Evolutionary conservation across 2,113 vertebrate genomes (phyloP), one percentile per base, ranked within the genome.

Genomic region (Neomonachus schauinslandi): DNA sequence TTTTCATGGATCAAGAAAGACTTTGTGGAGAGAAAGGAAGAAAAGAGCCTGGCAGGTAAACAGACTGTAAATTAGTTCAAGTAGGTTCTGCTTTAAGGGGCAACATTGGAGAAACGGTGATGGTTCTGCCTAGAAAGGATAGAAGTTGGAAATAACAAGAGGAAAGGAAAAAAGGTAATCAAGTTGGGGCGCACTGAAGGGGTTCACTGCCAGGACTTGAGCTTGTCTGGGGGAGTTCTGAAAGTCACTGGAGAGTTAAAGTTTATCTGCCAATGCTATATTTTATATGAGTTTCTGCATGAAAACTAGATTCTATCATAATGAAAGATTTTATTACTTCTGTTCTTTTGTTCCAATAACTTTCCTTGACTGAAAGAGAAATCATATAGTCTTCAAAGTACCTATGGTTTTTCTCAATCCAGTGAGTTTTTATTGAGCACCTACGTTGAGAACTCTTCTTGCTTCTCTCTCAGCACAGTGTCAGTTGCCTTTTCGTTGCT

Each of bases 241-340:
- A 89, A 86, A 92, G 9, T 33, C 87, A 59, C 1, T 57, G 63
- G 84, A 91, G 59, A 97, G 28, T 80, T 92, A 65, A 51, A 61
- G 33, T 33, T 79, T 94, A 72, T 72, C 92, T 89, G 36, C 57
- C 67, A 92, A 28, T 82, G 51, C 15, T 94, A 4, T 76, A 71
- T 72, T 89, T 89, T 77, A 90, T 92, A 85, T 77, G 49, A 71
- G 36, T 79, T 91, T 97, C 71, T 92, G 28, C 24, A 67, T 72
- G 46, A 83, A 94, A 87, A 86, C 80, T 72, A 94, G 67, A 90
- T 65, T 92, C 39, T 46, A 9, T 79, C 86, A 61, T 69, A 95
- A 89, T 79, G 46, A 97, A 98, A 46, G n/a, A 83, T 92, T 89
- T 91, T 95, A 89, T 91, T 94, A 98, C 88, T 94, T 95, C 59